A percentile compares a stretch with the other conserved stretches of the same genome.
These are phyloP conservation scores for Pocillopora meandrina DNA, from an alignment of 92 coral and sea anemone genomes.

Conservation along the genomic window DNA sequence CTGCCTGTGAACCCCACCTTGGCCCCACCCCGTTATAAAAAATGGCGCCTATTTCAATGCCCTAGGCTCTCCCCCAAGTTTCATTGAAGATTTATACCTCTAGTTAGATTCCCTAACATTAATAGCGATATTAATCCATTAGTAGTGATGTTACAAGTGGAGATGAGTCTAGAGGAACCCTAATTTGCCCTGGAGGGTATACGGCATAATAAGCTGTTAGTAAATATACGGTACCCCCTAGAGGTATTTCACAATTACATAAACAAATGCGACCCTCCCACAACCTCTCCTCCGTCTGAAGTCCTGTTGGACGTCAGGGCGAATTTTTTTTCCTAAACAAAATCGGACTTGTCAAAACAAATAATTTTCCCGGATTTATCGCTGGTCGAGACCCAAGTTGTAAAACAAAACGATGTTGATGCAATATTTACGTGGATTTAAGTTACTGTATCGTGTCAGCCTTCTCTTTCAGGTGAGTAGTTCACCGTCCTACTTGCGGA, in stretches of 20 bases:
- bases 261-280: background rate
- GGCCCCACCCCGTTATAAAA: too few relatives aligned
- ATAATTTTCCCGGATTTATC: conserved; percentile 23
- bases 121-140: too few relatives aligned
- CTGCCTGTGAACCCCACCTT: too few relatives aligned
- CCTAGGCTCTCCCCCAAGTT: too few relatives aligned
- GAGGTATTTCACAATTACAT: background rate
- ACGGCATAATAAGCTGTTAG: background rate
- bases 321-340: background rate
- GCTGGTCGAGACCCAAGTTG: conserved; percentile 12
- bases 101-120: too few relatives aligned
- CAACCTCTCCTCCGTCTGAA: background rate
- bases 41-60: too few relatives aligned
- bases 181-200: conserved; percentile 6
- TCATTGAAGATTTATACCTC: too few relatives aligned
- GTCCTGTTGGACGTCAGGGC: conserved; percentile 22
- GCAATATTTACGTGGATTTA: conserved; percentile 36
- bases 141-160: too few relatives aligned
- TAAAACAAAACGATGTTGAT: conserved; percentile 1
- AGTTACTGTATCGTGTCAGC: conserved; percentile 29
- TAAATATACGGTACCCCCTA: background rate
- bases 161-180: background rate
- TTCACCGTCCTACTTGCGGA: background rate
- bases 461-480: conserved; percentile 25
- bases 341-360: conserved; percentile 26